A percentile compares a stretch with the other conserved stretches of the same genome.
Conservation (phyloP, 2,113 vertebrate genomes). For the Seriola dumerili region DNA sequence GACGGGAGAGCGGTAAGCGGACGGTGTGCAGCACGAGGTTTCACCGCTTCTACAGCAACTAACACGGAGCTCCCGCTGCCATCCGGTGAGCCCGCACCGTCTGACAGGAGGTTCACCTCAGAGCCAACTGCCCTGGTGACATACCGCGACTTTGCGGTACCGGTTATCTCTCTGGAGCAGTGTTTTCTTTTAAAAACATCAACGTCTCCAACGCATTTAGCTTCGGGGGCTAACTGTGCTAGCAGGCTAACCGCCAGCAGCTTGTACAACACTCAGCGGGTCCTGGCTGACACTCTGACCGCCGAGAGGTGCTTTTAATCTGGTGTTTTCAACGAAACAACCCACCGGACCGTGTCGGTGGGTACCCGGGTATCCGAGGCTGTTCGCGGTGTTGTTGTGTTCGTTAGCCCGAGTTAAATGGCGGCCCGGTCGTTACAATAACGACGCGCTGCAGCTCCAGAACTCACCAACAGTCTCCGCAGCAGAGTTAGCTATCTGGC, state of each 20-base stretch:
- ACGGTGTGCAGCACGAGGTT: not conserved
- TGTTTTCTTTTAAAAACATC: not conserved
- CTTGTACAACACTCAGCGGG: not conserved
- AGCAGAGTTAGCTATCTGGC: conserved; percentile 50
- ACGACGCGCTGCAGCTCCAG: conserved; percentile 35
- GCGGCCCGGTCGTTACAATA: conserved; percentile 61
- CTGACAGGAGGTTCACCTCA: not conserved
- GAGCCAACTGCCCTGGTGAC: rapidly evolving
- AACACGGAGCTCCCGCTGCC: not conserved
- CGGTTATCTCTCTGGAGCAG: not conserved
- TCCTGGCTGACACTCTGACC: not conserved
- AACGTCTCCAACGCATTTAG: not conserved
- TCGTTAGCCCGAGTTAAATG: conserved; percentile 51
- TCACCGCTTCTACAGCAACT: not conserved
- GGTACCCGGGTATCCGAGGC: not conserved
- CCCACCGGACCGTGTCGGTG: rapidly evolving
- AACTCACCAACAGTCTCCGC: conserved; percentile 73
- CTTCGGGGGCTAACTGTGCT: not conserved
- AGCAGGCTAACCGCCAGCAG: not conserved
- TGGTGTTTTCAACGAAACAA: rapidly evolving
- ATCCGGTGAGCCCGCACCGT: not conserved
- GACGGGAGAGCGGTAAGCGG: not conserved
- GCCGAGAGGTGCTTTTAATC: not conserved
- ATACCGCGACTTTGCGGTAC: not conserved
- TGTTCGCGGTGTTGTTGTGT: not conserved